Percentiles rank a stretch among this genome's conserved stretches.
Conservation (phyloP, 2,888 invertebrate species). For the Periphyllus acericola region DNA sequence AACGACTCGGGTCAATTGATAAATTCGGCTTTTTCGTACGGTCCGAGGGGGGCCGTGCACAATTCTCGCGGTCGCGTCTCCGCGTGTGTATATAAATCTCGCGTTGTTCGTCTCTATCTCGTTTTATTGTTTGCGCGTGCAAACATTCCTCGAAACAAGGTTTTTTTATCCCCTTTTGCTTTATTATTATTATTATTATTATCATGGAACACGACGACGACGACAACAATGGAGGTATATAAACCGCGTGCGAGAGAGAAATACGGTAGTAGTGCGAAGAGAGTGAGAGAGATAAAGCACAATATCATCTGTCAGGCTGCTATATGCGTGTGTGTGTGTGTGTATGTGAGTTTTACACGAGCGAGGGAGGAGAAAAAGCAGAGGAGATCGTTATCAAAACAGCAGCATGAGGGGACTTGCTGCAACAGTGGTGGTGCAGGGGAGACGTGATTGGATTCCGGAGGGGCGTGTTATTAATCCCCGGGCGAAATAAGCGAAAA, state of each 20-base stretch:
- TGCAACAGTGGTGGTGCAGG: neutral
- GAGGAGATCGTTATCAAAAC: constrained; percentile 60
- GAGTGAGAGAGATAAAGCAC: neutral
- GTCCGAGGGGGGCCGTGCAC: neutral
- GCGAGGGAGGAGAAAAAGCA: constrained; percentile 19
- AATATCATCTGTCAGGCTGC: constrained; percentile 54
- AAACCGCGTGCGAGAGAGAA: neutral
- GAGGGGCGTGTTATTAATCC: constrained; percentile 60
- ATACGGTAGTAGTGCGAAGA: neutral
- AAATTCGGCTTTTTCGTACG: constrained; percentile 8
- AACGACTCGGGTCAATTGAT: constrained; percentile 52
- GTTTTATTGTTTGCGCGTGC: constrained; percentile 27
- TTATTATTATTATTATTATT: constrained; percentile 33
- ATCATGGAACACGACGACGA: neutral
- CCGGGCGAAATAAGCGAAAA: constrained; percentile 60
- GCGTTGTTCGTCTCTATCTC: neutral
- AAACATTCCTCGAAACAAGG: constrained; percentile 33
- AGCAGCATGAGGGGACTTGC: constrained; percentile 23
- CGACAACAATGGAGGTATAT: constrained; percentile 37
- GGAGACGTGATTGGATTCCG: constrained; percentile 60
- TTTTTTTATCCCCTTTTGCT: constrained; percentile 23
- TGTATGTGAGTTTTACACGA: constrained; percentile 13
- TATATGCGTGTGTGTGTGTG: neutral
- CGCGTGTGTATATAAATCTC: neutral
- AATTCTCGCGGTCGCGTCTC: constrained; percentile 35